Conservation (phyloP, 2,888 invertebrate species). For the Epirrita christyi region DNA sequence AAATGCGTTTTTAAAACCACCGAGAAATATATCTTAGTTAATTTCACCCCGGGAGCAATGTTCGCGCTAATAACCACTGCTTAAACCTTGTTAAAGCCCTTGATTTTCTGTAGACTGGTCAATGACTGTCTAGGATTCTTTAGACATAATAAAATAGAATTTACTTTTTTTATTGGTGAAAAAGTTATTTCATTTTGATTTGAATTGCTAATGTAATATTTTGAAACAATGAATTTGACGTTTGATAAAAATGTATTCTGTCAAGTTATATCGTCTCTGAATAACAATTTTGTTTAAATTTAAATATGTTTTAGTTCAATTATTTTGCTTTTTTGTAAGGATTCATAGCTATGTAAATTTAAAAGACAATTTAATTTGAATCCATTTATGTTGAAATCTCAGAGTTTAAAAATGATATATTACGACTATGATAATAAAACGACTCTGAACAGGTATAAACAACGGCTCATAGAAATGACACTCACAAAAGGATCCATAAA, state of each 20-base stretch:
- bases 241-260: background rate
- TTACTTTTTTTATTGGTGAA: background rate
- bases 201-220: constrained; percentile 29
- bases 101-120: constrained; percentile 15
- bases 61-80: background rate
- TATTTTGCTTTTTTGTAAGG: too few relatives aligned
- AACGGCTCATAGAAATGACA: too few relatives aligned
- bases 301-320: too few relatives aligned
- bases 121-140: constrained; percentile 30
- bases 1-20: background rate
- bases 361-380: too few relatives aligned
- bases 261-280: too few relatives aligned
- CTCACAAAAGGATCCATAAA: too few relatives aligned
- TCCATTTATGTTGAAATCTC: too few relatives aligned
- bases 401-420: too few relatives aligned
- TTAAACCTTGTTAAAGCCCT: background rate
- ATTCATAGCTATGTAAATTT: too few relatives aligned
- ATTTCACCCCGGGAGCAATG: constrained; percentile 7
- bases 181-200: constrained; percentile 8
- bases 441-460: background rate
- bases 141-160: background rate
- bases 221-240: background rate
- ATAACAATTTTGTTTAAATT: too few relatives aligned
- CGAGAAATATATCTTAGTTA: constrained; percentile 16
- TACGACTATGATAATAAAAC: too few relatives aligned